Percentiles rank a stretch among this genome's conserved stretches.
Evolutionary conservation across 2,888 invertebrate species (phyloP).

Genomic region (Zootermopsis nevadensis): DNA sequence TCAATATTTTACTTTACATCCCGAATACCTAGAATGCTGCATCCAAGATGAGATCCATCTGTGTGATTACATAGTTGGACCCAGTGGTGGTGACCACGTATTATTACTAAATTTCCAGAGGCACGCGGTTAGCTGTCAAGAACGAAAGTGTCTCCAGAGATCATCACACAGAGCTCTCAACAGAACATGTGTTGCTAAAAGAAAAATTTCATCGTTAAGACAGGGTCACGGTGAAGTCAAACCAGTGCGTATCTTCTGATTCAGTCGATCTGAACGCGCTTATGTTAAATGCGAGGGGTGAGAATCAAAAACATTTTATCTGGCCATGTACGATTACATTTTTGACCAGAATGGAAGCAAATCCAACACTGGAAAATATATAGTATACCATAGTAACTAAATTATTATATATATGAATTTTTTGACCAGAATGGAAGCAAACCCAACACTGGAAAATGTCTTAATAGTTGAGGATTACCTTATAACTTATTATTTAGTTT

Average conservation of each 20-base stretch:
- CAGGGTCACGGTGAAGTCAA: slow-evolving; percentile 37
- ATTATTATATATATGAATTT: too few relatives aligned
- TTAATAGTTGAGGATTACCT: too few relatives aligned
- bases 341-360: too few relatives aligned
- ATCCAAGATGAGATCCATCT: slow-evolving; percentile 70
- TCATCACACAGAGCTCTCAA: slow-evolving; percentile 65
- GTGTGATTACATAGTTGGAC: slow-evolving; percentile 79
- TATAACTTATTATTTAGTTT: too few relatives aligned
- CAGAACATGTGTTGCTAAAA: slow-evolving; percentile 71
- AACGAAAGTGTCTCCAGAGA: slow-evolving; percentile 67
- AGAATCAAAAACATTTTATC: too few relatives aligned
- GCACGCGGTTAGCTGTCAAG: slow-evolving; percentile 71
- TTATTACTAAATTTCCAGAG: slow-evolving; percentile 75
- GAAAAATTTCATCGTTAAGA: slow-evolving; percentile 35
- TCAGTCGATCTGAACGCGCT: neutral
- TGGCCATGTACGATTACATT: too few relatives aligned
- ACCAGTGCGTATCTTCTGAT: slow-evolving; percentile 21
- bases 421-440: too few relatives aligned
- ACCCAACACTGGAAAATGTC: too few relatives aligned
- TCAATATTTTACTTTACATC: slow-evolving; percentile 75
- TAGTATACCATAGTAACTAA: too few relatives aligned
- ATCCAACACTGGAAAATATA: too few relatives aligned
- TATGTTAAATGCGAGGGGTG: too few relatives aligned
- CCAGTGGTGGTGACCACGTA: slow-evolving; percentile 80
- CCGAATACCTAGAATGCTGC: slow-evolving; percentile 80